Base-by-base conservation (phyloP, 2,113 vertebrate species). In the Notothenia rossii region DNA sequence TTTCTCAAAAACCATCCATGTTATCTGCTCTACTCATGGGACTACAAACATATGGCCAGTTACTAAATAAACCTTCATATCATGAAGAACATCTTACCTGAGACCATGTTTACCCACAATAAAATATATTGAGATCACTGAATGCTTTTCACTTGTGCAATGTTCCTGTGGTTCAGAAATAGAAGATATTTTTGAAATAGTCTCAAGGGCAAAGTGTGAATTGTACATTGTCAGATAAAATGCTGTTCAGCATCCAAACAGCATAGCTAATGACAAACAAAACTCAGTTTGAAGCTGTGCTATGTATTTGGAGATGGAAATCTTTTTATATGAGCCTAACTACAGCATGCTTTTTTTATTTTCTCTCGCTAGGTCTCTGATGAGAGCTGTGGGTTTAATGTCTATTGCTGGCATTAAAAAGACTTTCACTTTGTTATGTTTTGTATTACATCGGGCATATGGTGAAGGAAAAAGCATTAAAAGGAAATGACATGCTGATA, bases 181-280 rank as follows among this genome's bases (percentile, higher is more conserved):
- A 61, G 14, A 72, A 69, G 59, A 25, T 10, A 45, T 85, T 81
- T 82, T 81, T 85, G 51, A 58, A 71, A 76, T 17, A 25, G 68
- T 84, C 75, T 82, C 81, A 73, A 60, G 83, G 75, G 86, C 67
- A 72, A 69, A 63, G 65, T 55, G n/a, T 53, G 58, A 59, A 69
- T 58, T 76, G 71, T 65, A 70, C 73, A 36, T 64, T 58, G 67
- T 76, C 65, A 59, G 64, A 84, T 77, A 29, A 79, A 83, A 81
- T 40, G 50, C 48, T 20, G 51, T 15, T 66, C 61, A 68, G 69
- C 74, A 25, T 72, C 78, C 55, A 50, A 54, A 46, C 60, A 49
- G 80, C 80, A 70, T 55, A 5, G 71, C 77, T 86, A 88, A 86
- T 82, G 75, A 82, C 86, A 86, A 43, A 70, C 61, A 61, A 85